Evolutionary conservation across 2,888 invertebrate species (phyloP).

Genomic region (Amiota minor): DNA sequence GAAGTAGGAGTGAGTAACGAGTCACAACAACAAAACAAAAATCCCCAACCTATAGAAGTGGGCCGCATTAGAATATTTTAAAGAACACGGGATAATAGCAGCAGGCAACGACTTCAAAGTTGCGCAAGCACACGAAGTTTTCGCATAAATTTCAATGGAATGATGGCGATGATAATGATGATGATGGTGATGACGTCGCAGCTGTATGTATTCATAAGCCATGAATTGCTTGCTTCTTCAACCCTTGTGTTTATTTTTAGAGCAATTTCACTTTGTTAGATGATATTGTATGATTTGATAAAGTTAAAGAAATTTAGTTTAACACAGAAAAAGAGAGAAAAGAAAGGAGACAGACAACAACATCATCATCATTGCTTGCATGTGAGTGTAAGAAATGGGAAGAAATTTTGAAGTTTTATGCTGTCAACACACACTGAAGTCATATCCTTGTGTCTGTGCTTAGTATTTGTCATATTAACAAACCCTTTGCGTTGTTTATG

Average conservation of each 20-base stretch:
- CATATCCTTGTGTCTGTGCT: slow-evolving; percentile 40
- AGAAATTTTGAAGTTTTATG: no score
- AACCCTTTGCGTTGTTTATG: slow-evolving; percentile 38
- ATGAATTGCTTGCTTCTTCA: slow-evolving; percentile 29
- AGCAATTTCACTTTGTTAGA: no score
- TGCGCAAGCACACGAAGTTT: slow-evolving; percentile 49
- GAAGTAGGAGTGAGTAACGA: no score
- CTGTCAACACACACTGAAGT: background rate
- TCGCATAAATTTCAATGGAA: slow-evolving; percentile 53
- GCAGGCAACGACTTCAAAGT: slow-evolving; percentile 10
- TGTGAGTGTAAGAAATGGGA: no score
- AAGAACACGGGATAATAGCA: slow-evolving; percentile 15
- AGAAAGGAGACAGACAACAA: background rate
- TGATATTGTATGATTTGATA: no score
- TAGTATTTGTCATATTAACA: slow-evolving; percentile 66
- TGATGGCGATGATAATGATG: no score
- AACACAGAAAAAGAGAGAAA: background rate
- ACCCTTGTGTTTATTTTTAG: slow-evolving; percentile 16
- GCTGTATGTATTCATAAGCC: slow-evolving; percentile 17
- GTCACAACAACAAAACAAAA: background rate
- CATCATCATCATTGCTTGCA: no score
- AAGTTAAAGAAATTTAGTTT: slow-evolving; percentile 18
- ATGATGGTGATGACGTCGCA: no score
- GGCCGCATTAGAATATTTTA: background rate
- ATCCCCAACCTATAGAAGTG: background rate